These are phyloP conservation scores for Heliconius hermathena DNA, from an alignment of 1,140 invertebrate genomes.

Conservation along the genomic window DNA sequence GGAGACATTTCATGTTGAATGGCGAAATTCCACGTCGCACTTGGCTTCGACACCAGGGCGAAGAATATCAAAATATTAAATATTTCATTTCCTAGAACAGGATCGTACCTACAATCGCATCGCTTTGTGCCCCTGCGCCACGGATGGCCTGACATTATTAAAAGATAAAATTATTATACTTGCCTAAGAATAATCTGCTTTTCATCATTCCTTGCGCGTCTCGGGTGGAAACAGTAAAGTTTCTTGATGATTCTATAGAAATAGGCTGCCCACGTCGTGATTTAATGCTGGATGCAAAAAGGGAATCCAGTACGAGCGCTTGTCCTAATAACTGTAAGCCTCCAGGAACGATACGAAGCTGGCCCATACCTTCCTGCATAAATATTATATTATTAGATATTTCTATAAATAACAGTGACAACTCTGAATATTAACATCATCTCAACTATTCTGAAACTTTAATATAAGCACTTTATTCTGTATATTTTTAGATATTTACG, in stretches of 20 bases:
- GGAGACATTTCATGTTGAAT: too few relatives aligned
- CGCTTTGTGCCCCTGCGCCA: too few relatives aligned
- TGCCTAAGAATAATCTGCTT: conserved; percentile 91
- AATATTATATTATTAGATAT: not conserved
- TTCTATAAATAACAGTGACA: not conserved
- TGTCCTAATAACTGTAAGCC: conserved; percentile 94
- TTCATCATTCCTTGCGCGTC: conserved; percentile 88
- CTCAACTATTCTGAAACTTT: not conserved
- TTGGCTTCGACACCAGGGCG: too few relatives aligned
- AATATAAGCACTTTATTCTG: not conserved
- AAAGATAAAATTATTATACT: conserved; percentile 22
- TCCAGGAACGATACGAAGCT: conserved; percentile 92
- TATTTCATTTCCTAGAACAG: too few relatives aligned
- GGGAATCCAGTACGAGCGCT: conserved; percentile 91
- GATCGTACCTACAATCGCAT: too few relatives aligned
- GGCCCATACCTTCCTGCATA: conserved; percentile 95
- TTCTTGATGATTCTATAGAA: conserved; percentile 92
- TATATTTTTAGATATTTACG: not conserved
- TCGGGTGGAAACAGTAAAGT: conserved; percentile 93
- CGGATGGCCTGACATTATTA: not conserved
- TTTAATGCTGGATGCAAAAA: conserved; percentile 92
- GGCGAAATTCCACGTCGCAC: too few relatives aligned
- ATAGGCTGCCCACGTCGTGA: conserved; percentile 92
- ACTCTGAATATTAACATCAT: not conserved
- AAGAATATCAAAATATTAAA: too few relatives aligned